Conservation (phyloP, 2,888 invertebrate species). For the Ryuthela nishihirai region DNA sequence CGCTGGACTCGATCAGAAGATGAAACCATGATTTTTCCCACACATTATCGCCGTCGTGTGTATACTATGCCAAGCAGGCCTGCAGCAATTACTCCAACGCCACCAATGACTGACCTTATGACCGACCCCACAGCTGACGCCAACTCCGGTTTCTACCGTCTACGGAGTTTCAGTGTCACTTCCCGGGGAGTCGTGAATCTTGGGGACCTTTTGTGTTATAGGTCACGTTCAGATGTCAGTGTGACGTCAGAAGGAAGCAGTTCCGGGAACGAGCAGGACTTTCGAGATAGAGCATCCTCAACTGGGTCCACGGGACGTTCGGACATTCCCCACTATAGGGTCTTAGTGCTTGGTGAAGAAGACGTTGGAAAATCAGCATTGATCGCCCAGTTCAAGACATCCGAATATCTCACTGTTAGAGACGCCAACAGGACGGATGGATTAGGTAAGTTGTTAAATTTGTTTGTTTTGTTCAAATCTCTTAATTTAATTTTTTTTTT, state of each 20-base stretch:
- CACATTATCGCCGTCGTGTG: conserved; percentile 21
- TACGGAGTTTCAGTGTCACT: conserved; percentile 32
- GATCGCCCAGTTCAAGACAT: conserved; percentile 34
- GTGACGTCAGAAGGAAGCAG: conserved; percentile 11
- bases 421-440: conserved; percentile 14
- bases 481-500: no score
- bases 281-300: conserved; percentile 22
- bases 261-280: conserved; percentile 7
- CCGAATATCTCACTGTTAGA: conserved; percentile 28
- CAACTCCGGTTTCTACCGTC: conserved; percentile 26
- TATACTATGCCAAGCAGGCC: conserved; percentile 29
- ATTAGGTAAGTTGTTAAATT: conserved; percentile 18
- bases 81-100: not conserved
- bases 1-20: no score
- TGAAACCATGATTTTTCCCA: no score
- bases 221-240: conserved; percentile 26
- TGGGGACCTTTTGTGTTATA: conserved; percentile 22
- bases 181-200: conserved; percentile 26
- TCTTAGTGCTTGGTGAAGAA: conserved; percentile 25
- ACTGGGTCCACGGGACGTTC: conserved; percentile 20
- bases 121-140: not conserved
- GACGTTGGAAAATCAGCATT: conserved; percentile 27
- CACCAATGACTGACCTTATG: not conserved
- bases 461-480: no score
- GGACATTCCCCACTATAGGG: conserved; percentile 12